Percentiles rank a stretch among this genome's conserved stretches.
Conservation (phyloP, 2,888 invertebrate genomes). For the Conomelus anceps region DNA sequence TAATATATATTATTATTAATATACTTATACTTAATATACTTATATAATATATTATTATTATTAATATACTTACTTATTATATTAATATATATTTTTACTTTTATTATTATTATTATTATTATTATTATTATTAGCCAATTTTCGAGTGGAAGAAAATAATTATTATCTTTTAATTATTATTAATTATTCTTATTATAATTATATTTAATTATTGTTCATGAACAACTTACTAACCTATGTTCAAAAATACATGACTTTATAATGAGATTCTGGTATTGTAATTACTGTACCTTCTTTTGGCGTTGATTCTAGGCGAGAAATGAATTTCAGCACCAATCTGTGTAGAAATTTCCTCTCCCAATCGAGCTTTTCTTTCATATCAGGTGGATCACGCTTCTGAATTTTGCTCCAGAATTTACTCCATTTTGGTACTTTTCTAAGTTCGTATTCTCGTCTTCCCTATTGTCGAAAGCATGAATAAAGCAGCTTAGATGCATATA, state of each 20-base stretch:
- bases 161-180: too few species aligned
- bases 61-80: too few species aligned
- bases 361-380: slow-evolving; percentile 57
- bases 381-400: slow-evolving; percentile 74
- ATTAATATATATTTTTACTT: too few species aligned
- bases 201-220: not conserved
- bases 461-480: slow-evolving; percentile 27
- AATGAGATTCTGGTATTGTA: not conserved
- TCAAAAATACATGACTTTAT: too few species aligned
- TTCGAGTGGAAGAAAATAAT: too few species aligned
- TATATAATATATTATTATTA: too few species aligned
- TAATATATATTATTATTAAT: too few species aligned
- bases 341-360: slow-evolving; percentile 87
- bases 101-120: too few species aligned
- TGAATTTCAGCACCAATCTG: slow-evolving; percentile 79
- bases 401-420: slow-evolving; percentile 86
- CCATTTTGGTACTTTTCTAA: slow-evolving; percentile 81
- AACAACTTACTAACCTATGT: too few species aligned
- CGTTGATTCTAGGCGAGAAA: slow-evolving; percentile 70
- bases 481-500: slow-evolving; percentile 6
- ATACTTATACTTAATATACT: too few species aligned
- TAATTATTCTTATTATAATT: too few species aligned
- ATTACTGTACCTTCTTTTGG: slow-evolving; percentile 50
- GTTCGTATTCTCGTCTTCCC: slow-evolving; percentile 79
- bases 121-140: too few species aligned